Evolutionary conservation across 2,888 invertebrate genomes (phyloP).

Genomic region (Abrostola tripartita): DNA sequence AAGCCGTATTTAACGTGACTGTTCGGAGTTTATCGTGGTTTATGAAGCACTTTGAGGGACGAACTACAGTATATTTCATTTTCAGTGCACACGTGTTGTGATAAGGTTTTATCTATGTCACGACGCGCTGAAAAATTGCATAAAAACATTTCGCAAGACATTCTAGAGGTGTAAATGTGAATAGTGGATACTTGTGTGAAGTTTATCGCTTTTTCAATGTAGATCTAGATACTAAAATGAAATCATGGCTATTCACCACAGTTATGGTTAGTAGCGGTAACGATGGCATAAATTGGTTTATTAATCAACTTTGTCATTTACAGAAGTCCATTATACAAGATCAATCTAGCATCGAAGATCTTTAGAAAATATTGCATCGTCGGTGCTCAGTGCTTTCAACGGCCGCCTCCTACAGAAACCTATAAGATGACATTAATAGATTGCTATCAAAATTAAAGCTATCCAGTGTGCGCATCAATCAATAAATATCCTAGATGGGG

Average conservation of each 20-base stretch:
- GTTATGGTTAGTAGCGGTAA: background rate
- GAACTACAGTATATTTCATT: background rate
- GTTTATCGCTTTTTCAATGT: conserved; percentile 1
- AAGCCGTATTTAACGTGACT: background rate
- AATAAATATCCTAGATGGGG: conserved; percentile 34
- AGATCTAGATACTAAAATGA: background rate
- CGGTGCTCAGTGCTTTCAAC: conserved; percentile 8
- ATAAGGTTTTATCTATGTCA: conserved; percentile 15
- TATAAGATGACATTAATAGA: conserved; percentile 41
- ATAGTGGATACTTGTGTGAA: background rate
- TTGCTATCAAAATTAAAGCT: conserved; percentile 41
- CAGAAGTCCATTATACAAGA: conserved; percentile 14
- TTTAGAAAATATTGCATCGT: conserved; percentile 13
- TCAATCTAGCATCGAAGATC: conserved; percentile 21
- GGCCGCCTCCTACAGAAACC: conserved; percentile 32
- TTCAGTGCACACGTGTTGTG: conserved; percentile 8
- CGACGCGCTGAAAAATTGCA: conserved; percentile 4
- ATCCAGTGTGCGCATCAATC: conserved; percentile 30
- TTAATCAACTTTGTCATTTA: background rate
- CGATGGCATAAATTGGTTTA: background rate
- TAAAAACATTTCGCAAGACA: conserved; percentile 3
- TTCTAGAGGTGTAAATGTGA: conserved; percentile 1
- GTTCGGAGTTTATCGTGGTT: background rate
- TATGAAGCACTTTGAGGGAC: background rate
- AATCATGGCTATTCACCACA: no score